Conservation (phyloP, 2,888 invertebrate species). For the Dryobotodes eremita region DNA sequence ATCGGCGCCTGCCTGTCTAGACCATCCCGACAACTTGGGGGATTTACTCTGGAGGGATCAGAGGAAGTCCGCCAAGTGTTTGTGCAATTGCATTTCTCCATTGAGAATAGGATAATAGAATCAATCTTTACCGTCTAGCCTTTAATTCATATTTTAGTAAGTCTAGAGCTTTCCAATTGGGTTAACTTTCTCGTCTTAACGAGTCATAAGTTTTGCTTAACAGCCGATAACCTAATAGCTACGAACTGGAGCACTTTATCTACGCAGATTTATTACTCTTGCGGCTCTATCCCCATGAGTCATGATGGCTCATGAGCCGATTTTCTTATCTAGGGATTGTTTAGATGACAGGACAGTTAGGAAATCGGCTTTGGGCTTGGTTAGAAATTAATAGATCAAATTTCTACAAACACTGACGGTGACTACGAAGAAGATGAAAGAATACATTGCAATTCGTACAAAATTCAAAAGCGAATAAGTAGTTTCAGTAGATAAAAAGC, state of each 20-base stretch:
- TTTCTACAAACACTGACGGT: neutral
- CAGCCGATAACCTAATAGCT: conserved; percentile 67
- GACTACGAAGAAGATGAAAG: neutral
- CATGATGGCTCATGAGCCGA: conserved; percentile 62
- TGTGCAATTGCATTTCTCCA: conserved; percentile 53
- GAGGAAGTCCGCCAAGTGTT: conserved; percentile 59
- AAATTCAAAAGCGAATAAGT: neutral
- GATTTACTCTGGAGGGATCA: conserved; percentile 67
- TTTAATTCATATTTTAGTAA: conserved; percentile 55
- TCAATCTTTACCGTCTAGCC: conserved; percentile 26
- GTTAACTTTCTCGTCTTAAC: conserved; percentile 68
- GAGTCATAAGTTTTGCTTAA: conserved; percentile 66
- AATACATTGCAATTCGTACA: neutral
- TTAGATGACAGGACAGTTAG: conserved; percentile 67
- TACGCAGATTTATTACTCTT: conserved; percentile 73
- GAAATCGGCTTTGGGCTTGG: conserved; percentile 54
- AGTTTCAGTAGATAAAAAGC: neutral
- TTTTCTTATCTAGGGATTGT: conserved; percentile 75
- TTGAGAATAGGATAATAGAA: conserved; percentile 29
- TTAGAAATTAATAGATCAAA: conserved; percentile 40
- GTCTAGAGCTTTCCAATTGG: conserved; percentile 68
- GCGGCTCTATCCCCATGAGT: conserved; percentile 68
- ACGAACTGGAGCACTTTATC: conserved; percentile 74
- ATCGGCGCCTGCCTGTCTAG: conserved; percentile 83
- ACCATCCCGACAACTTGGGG: conserved; percentile 76